A percentile compares a stretch with the other conserved stretches of the same genome.
Conservation (phyloP, 2,888 invertebrate species). For the Cheilosia grossa region DNA sequence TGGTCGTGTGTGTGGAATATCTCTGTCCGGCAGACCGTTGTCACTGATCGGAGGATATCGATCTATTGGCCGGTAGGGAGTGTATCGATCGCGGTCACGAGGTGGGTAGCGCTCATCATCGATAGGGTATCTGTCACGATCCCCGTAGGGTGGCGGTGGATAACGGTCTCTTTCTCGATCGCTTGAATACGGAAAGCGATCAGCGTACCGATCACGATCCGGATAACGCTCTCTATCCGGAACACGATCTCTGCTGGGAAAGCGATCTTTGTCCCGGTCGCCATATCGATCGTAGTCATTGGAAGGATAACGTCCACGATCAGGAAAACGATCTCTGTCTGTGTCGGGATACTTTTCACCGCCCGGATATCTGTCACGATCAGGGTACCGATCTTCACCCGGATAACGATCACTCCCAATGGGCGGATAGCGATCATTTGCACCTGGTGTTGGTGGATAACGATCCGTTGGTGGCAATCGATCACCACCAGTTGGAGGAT, state of each 20-base stretch:
- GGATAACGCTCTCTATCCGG: constrained; percentile 69
- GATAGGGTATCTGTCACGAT: constrained; percentile 76
- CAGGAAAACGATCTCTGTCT: constrained; percentile 58
- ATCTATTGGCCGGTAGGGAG: constrained; percentile 78
- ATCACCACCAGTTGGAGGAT: constrained; percentile 78
- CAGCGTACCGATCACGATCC: constrained; percentile 76
- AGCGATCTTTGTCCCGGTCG: constrained; percentile 78
- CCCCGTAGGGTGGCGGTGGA: constrained; percentile 60
- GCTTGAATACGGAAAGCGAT: constrained; percentile 76
- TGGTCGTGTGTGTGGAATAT: constrained; percentile 82
- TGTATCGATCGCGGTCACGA: constrained; percentile 76
- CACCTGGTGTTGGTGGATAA: constrained; percentile 79
- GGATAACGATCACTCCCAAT: constrained; percentile 78
- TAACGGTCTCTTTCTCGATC: constrained; percentile 75
- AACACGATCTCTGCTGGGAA: constrained; percentile 74
- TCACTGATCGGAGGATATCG: constrained; percentile 80
- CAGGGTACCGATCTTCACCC: constrained; percentile 84
- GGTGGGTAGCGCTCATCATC: constrained; percentile 76
- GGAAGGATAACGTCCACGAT: constrained; percentile 76
- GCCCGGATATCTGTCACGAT: constrained; percentile 81
- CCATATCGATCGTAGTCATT: constrained; percentile 74
- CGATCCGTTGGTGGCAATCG: constrained; percentile 81
- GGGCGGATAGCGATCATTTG: constrained; percentile 80
- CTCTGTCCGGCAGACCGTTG: constrained; percentile 79
- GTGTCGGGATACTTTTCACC: constrained; percentile 83